Percentiles rank a stretch among this genome's conserved stretches.
These are phyloP conservation scores for Aurelia sp. DNA, from an alignment of 30 jellyfish, hydroid and myxozoan species.

Conservation along the genomic window DNA sequence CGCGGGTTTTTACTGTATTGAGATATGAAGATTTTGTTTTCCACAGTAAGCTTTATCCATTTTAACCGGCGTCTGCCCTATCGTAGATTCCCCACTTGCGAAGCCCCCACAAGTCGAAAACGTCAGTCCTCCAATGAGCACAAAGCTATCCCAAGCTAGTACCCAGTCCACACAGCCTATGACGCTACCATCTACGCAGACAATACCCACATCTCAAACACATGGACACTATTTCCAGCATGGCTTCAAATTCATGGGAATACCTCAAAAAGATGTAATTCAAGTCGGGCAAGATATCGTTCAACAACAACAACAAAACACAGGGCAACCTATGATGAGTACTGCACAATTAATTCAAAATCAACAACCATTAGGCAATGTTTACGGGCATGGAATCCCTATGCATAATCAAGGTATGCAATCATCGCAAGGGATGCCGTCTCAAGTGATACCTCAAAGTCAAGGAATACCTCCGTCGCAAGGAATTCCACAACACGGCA, in stretches of 20 bases:
- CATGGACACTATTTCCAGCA: slow-evolving; percentile 46
- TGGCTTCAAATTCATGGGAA: slow-evolving; percentile 28
- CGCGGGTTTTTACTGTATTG: too few species aligned
- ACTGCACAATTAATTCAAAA: slow-evolving; percentile 27
- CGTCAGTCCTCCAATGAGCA: slow-evolving; percentile 49
- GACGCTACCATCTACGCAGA: slow-evolving; percentile 15
- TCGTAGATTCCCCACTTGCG: slow-evolving; percentile 41
- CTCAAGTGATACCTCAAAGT: slow-evolving; percentile 8
- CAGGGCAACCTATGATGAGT: slow-evolving; percentile 16
- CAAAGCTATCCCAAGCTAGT: slow-evolving; percentile 1
- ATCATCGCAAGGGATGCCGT: slow-evolving; percentile 27
- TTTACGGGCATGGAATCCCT: slow-evolving; percentile 40
- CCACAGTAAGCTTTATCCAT: too few species aligned
- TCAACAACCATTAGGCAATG: slow-evolving; percentile 36
- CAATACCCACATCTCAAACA: slow-evolving; percentile 25
- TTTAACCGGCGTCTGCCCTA: background rate
- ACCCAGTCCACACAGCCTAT: slow-evolving; percentile 29
- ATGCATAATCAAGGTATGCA: slow-evolving; percentile 25
- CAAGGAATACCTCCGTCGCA: slow-evolving; percentile 40
- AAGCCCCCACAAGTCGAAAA: slow-evolving; percentile 59
- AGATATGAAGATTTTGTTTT: too few species aligned
- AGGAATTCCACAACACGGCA: too few species aligned
- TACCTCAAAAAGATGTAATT: slow-evolving; percentile 25
- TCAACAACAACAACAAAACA: slow-evolving; percentile 20
- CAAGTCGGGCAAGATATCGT: slow-evolving; percentile 16